Base-by-base conservation (phyloP, 2,888 invertebrate species). In the Psococerastis gibbosa region DNA sequence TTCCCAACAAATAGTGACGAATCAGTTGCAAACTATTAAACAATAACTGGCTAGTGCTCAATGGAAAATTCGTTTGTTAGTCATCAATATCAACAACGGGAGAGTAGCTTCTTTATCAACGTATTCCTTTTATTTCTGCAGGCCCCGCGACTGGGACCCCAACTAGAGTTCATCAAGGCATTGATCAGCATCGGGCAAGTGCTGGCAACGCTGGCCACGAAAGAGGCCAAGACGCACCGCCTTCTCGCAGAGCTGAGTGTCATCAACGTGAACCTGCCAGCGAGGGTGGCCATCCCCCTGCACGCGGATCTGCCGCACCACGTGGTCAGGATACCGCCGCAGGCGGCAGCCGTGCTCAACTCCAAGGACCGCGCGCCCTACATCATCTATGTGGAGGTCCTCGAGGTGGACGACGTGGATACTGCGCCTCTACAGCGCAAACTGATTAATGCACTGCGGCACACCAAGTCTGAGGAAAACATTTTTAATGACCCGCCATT, bases 291-390 rank as follows among this genome's bases (percentile, higher is more conserved):
- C 95, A 70, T 99, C 53, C 98, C 98, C 11, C 70, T 97, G 38
- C 81, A 89, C 61, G 70, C 74, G 52, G 55, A 58, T 43, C 67
- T 70, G 54, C 79, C 87, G 42, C 97, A 98, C 66, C 83, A 91
- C 58, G 82, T 99, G 54, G 81, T 98, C 41, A 71, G 97, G 62
- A 91, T 99, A 65, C 95, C 97, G 34, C 91, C 91, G 47, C 89
- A 91, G 57, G 89, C 91, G 50, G 92, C 94, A 48, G 95, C 95
- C 43, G 95, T 98, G 44, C 77, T 99, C 50, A 99, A 99, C 64
- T 95, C 95, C 52, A 99, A 99, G 67, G 92, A 94, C 32, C 52
- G 81, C 79, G 94, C 97, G 41, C 98, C 98, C 0, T 98, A 92
- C 65, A 85, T 98, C 57, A 82, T 98, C 59, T 98, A 97, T 65